These are phyloP conservation scores for Xiphorhynchus erythropygius DNA, from an alignment of 2,797 vertebrate genomes.

Conservation along the genomic window DNA sequence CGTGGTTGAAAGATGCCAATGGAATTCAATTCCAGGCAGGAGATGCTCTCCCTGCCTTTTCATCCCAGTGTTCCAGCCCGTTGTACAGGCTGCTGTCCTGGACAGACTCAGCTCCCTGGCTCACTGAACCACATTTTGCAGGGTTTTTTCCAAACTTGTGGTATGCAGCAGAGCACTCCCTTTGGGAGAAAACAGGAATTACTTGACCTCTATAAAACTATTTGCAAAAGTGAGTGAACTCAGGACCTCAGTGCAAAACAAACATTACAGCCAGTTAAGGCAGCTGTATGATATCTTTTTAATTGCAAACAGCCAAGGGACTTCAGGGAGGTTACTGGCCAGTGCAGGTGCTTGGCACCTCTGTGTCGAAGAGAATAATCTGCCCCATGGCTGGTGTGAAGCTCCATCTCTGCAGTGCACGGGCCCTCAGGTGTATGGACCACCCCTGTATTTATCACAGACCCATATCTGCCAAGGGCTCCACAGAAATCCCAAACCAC, in stretches of 20 bases:
- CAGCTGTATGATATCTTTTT: not conserved
- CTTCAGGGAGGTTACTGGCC: not conserved
- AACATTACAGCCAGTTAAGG: not conserved
- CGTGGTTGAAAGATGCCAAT: not conserved
- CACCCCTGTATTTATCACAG: not conserved
- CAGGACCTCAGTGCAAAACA: constrained; percentile 21
- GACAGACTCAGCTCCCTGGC: not conserved
- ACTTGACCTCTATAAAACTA: constrained; percentile 18
- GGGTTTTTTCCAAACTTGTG: not conserved
- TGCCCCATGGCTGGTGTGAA: not conserved
- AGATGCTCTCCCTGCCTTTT: not conserved
- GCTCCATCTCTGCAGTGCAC: not conserved
- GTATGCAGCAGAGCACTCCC: not conserved
- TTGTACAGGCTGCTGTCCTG: not conserved
- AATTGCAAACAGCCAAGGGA: not conserved
- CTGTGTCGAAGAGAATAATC: not conserved
- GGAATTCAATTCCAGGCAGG: not conserved
- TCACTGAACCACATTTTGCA: not conserved
- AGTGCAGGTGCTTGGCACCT: not conserved
- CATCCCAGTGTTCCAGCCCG: not conserved
- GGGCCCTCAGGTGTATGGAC: not conserved
- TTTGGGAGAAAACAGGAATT: not conserved
- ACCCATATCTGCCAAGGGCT: not conserved
- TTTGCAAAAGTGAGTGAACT: constrained; percentile 8
- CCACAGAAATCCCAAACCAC: not conserved